Conservation (phyloP, 2,888 invertebrate genomes). For the Heliothis peltigera region DNA sequence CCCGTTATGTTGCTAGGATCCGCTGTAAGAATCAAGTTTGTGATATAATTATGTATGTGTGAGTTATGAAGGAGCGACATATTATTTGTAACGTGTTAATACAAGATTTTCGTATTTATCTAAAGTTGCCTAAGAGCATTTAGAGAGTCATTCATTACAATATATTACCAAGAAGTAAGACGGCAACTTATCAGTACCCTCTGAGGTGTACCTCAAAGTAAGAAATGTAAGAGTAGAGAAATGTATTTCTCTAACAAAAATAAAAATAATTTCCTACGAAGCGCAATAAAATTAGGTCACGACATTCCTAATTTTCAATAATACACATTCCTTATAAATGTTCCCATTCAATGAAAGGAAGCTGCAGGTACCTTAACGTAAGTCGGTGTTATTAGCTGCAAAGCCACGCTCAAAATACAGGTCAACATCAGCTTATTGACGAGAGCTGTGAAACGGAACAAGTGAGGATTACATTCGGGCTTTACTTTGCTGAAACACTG, state of each 20-base stretch:
- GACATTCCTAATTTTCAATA: not conserved
- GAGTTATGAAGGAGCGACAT: not conserved
- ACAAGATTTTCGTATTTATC: too few relatives aligned
- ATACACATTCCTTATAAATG: not conserved
- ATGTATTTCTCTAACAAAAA: too few relatives aligned
- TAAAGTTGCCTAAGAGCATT: too few relatives aligned
- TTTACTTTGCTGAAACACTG: slow-evolving; percentile 17
- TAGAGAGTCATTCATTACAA: too few relatives aligned
- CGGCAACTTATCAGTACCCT: too few relatives aligned
- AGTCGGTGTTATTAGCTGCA: slow-evolving; percentile 56
- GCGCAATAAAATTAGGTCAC: too few relatives aligned
- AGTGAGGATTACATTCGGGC: slow-evolving; percentile 66
- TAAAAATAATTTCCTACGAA: too few relatives aligned
- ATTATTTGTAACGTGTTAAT: not conserved
- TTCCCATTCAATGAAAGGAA: not conserved
- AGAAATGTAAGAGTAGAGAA: too few relatives aligned
- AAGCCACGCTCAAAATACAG: slow-evolving; percentile 66
- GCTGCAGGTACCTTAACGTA: slow-evolving; percentile 4
- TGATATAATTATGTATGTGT: not conserved
- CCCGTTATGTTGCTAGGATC: slow-evolving; percentile 24
- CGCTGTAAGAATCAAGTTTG: not conserved
- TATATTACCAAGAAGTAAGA: too few relatives aligned
- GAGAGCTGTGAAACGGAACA: slow-evolving; percentile 58
- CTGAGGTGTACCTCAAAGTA: too few relatives aligned
- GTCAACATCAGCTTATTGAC: slow-evolving; percentile 50